A percentile compares a stretch with the other conserved stretches of the same genome.
These are phyloP conservation scores for Ennomos quercinarius DNA, from an alignment of 2,888 invertebrate genomes.

Conservation along the genomic window DNA sequence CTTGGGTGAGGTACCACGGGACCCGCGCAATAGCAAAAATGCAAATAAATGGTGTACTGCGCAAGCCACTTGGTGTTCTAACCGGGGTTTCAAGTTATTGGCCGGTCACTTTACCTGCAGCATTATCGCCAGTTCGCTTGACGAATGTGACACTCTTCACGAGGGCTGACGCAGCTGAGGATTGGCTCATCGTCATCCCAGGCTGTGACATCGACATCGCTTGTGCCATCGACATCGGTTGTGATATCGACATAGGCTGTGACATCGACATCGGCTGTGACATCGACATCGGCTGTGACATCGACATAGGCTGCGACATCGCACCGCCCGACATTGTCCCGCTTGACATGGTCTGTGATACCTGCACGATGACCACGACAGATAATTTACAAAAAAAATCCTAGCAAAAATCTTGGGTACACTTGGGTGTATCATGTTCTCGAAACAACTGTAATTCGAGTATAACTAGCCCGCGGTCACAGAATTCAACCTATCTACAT, in stretches of 20 bases:
- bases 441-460: too few relatives aligned
- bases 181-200: slow-evolving; percentile 44
- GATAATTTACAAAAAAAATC: too few relatives aligned
- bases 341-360: slow-evolving; percentile 30
- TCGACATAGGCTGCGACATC: slow-evolving; percentile 34
- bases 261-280: slow-evolving; percentile 44
- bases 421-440: too few relatives aligned
- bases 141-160: slow-evolving; percentile 78
- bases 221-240: slow-evolving; percentile 38
- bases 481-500: too few relatives aligned
- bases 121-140: slow-evolving; percentile 71
- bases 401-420: too few relatives aligned
- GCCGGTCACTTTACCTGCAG: slow-evolving; percentile 55
- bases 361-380: slow-evolving; percentile 2
- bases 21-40: too few relatives aligned
- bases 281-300: slow-evolving; percentile 41
- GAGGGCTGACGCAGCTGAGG: slow-evolving; percentile 56
- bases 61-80: too few relatives aligned
- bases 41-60: too few relatives aligned
- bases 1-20: too few relatives aligned
- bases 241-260: slow-evolving; percentile 25
- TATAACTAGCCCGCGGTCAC: too few relatives aligned
- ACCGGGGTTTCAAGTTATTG: too few relatives aligned
- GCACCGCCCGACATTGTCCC: slow-evolving; percentile 24
- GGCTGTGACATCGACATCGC: slow-evolving; percentile 29